Base-by-base conservation (phyloP, 2,888 invertebrate genomes). In the Prionchulus punctatus region DNA sequence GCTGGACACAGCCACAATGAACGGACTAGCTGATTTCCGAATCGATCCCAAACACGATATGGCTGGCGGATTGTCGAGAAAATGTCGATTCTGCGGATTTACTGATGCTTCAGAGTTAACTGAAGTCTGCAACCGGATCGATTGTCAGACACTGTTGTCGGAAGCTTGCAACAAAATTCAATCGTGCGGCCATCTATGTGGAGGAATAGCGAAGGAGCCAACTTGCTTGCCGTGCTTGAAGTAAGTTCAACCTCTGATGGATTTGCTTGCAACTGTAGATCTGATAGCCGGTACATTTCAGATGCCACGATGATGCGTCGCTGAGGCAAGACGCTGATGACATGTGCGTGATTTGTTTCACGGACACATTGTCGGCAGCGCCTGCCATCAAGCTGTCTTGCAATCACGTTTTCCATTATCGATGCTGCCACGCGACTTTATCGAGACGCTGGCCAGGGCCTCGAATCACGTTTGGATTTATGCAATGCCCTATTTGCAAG, bases 261-360 rank as follows among this genome's bases (percentile, higher is more conserved):
- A 42, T 42, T 12, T 42, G 42, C n/a, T n/a, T n/a, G n/a, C n/a
- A n/a, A n/a, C n/a, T n/a, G n/a, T n/a, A n/a, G n/a, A n/a, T n/a
- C n/a, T n/a, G n/a, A n/a, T n/a, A n/a, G n/a, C n/a, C n/a, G n/a
- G n/a, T n/a, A n/a, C 18, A 12, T 23, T 43, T 4, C n/a, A 43
- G 36, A 26, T 43, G 43, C 31, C 50, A 55, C 28, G 66, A 66
- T 53, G 68, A 68, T 43, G 50, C 58, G 12, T 59, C 65, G 15
- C 77, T 94, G 53, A 83, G 87, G 21, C 96, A 96, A 73, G 96
- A 96, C 72, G 89, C 89, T 0, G 96, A 96, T 68, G 96, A 96
- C 71, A 91, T 96, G 89, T 96, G 96, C 75, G 94, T 96, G 88
- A 89, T 96, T 65, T 96, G 96, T 73, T 96, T 96, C 75, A 90